Evolutionary conservation across 2,888 invertebrate genomes (phyloP), one percentile per base, ranked within the genome.

Genomic region (Carpatolechia fugitivella): DNA sequence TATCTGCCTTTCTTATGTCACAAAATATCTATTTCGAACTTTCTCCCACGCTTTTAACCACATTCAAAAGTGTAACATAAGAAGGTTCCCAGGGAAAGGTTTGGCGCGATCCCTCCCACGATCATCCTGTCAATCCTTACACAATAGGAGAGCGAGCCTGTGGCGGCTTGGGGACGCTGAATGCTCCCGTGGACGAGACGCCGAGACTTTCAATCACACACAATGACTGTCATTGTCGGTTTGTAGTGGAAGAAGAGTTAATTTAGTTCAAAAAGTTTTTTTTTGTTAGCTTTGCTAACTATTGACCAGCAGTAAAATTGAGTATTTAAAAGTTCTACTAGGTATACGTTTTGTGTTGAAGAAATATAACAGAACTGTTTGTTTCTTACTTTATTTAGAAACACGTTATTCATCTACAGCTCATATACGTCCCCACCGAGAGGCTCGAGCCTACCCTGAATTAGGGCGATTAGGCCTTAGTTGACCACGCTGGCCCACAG

Each of bases 41-140:
- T 44, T 44, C 29, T 29, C 29, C 29, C 44, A 44, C 44, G 24
- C 44, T 4, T 11, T 1, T 24, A 20, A n/a, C 11, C 33, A 10
- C 44, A 20, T 44, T 7, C 24, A 20, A 5, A 24, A 44, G 44
- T 44, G 24, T 41, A 41, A 18, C 20, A 41, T 11, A 44, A 0
- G 13, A n/a, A 56, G 50, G 52, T 74, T 78, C 78, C 66, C 78
- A 79, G 75, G 74, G 68, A 65, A 66, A 69, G 68, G 69, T 70
- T 65, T 69, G 68, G 60, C 55, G 41, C n/a, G 55, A 55, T 46
- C 57, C 66, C 65, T 76, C 81, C 74, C 76, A 79, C 76, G 75
- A 64, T 58, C 66, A 62, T 55, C 50, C 38, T 33, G 50, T 50
- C 36, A 50, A 13, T 50, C 29, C 24, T 24, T 13, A 29, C 50